Percentiles rank a stretch among this genome's conserved stretches.
Evolutionary conservation across 2,797 vertebrate species (phyloP).

Genomic region (Microtus obscurus): DNA sequence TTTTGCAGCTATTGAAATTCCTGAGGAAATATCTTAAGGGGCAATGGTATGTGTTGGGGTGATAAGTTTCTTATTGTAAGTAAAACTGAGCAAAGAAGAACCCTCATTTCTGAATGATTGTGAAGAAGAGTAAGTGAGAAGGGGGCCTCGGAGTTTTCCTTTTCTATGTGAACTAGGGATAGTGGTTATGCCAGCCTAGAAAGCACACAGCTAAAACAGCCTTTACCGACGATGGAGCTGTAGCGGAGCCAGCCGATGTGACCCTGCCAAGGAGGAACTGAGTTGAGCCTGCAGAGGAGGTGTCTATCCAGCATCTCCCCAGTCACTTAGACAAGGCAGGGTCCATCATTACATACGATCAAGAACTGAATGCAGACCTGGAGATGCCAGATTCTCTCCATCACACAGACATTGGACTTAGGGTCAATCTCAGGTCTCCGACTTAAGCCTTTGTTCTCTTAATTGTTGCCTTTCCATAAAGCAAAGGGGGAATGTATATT

Average conservation of each 20-base stretch:
- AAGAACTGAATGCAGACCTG: background rate
- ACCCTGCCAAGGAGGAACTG: no score
- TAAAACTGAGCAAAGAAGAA: slow-evolving; percentile 44
- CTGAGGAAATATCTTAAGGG: slow-evolving; percentile 3
- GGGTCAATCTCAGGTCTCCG: background rate
- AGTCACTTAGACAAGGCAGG: background rate
- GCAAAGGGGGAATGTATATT: background rate
- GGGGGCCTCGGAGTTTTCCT: background rate
- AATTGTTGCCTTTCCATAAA: slow-evolving; percentile 15
- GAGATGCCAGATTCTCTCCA: background rate
- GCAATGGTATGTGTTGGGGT: background rate
- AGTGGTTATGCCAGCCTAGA: background rate
- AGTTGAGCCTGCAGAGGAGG: background rate
- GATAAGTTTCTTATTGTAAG: slow-evolving; percentile 32
- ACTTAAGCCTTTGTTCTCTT: background rate
- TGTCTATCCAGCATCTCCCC: background rate
- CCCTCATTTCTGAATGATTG: background rate
- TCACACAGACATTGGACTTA: background rate
- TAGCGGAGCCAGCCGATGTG: background rate
- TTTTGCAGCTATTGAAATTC: slow-evolving; percentile 18
- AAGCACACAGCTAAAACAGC: background rate
- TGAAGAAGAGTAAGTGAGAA: background rate
- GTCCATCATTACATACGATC: background rate
- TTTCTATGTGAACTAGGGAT: slow-evolving; percentile 12
- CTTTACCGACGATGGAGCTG: background rate